These are phyloP conservation scores for Cinclus mexicanus DNA, from an alignment of 2,113 vertebrate species.

Conservation along the genomic window DNA sequence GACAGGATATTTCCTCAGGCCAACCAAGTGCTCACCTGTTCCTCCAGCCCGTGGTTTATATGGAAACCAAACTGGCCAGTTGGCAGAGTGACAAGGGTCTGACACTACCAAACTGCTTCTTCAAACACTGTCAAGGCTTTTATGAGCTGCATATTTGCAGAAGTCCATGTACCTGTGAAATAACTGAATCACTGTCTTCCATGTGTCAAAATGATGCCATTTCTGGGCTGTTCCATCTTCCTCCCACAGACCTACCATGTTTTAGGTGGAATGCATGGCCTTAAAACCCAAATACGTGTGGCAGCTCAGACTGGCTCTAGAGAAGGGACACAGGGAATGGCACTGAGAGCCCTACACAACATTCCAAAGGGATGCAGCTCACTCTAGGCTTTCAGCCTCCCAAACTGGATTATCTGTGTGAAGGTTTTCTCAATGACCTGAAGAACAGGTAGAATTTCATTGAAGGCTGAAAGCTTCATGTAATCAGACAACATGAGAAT, in stretches of 20 bases:
- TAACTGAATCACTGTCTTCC: slow-evolving; percentile 52
- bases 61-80: not conserved
- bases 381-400: not conserved
- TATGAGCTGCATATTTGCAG: slow-evolving; percentile 16
- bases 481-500: not conserved
- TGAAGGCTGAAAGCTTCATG: not conserved
- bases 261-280: slow-evolving; percentile 18
- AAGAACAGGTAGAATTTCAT: not conserved
- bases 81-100: not conserved
- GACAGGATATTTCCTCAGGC: not conserved
- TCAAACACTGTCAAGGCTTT: not conserved
- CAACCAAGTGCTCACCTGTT: not conserved
- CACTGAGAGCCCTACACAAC: not conserved
- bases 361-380: not conserved
- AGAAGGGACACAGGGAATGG: not conserved
- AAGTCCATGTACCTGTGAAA: slow-evolving; percentile 59
- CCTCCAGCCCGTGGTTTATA: not conserved
- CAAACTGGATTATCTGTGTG: not conserved
- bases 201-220: slow-evolving; percentile 49
- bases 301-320: not conserved
- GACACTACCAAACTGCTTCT: not conserved
- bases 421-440: not conserved
- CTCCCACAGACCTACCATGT: slow-evolving; percentile 14
- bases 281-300: slow-evolving; percentile 23
- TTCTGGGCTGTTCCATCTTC: slow-evolving; percentile 35